Evolutionary conservation across 2,888 invertebrate species (phyloP), one percentile per base, ranked within the genome.

Genomic region (Parnassius apollo): DNA sequence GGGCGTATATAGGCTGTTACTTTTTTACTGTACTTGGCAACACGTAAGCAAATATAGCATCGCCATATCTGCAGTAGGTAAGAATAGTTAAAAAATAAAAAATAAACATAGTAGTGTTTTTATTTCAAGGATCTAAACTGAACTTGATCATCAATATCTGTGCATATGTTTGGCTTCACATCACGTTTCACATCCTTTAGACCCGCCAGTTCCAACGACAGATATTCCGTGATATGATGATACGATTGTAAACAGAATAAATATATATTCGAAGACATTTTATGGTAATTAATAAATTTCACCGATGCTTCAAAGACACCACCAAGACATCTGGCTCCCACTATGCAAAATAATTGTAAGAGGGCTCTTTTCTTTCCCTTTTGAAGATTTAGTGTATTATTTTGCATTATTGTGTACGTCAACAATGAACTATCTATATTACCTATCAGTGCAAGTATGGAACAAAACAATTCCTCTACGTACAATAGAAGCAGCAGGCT

Each of bases 401-500:
- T 72, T 69, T 76, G 76, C 79, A 82, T 80, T 25, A 50, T 65
- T 22, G 9, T 22, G 9, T 44, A 22, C 45, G 51, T 35, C n/a
- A 8, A 35, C 46, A n/a, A 45, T 25, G 11, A 42, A n/a, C 13
- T 12, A 46, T 4, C 45, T 54, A 9, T 50, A 50, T 1, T 56
- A 22, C 7, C 2, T 51, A n/a, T 11, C 9, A 48, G 35, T 52
- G 10, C 45, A 49, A 11, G 7, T 42, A 46, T 60, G 46, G 18
- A 42, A 61, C 54, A 4, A 25, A 49, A 35, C 13, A 42, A 2
- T 42, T 49, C 18, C 44, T 59, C 68, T 78, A 85, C 2, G 82
- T 75, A 69, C 89, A 89, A 67, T 86, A 80, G 67, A 72, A 86
- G 63, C 88, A 90, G 67, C 88, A 87, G 9, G 81, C 76, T 58